These are phyloP conservation scores for Myoxocephalus aenaeus DNA, from an alignment of 2,797 vertebrate genomes.

Conservation along the genomic window DNA sequence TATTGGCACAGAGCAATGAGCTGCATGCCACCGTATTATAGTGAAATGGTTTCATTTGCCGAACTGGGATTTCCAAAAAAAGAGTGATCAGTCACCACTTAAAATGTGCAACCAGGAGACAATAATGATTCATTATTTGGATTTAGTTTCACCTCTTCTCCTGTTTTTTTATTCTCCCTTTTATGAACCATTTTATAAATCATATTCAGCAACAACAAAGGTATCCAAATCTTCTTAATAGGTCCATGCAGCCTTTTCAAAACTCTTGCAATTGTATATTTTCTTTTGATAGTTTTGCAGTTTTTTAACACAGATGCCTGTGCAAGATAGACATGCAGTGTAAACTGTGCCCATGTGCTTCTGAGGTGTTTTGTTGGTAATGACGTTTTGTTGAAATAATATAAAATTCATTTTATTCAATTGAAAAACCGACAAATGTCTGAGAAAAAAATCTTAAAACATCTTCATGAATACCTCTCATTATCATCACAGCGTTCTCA, in stretches of 20 bases:
- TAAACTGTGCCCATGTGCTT: background rate
- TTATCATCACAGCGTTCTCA: background rate
- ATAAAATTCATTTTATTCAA: too few relatives aligned
- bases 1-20: slow-evolving; percentile 61
- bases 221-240: background rate
- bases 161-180: background rate
- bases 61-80: slow-evolving; percentile 1
- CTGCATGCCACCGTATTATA: slow-evolving; percentile 39
- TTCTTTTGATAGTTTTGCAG: background rate
- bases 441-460: background rate
- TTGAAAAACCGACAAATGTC: too few relatives aligned
- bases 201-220: background rate
- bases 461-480: background rate
- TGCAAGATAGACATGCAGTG: background rate
- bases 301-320: background rate
- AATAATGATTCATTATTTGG: background rate
- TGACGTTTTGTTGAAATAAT: background rate
- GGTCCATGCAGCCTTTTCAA: background rate
- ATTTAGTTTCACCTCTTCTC: background rate
- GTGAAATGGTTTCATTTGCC: slow-evolving; percentile 4
- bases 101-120: slow-evolving; percentile 3
- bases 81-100: background rate
- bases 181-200: slow-evolving; percentile 5
- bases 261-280: background rate
- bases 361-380: background rate